Evolutionary conservation across 2,113 vertebrate species (phyloP).

Genomic region (Tapirus terrestris): DNA sequence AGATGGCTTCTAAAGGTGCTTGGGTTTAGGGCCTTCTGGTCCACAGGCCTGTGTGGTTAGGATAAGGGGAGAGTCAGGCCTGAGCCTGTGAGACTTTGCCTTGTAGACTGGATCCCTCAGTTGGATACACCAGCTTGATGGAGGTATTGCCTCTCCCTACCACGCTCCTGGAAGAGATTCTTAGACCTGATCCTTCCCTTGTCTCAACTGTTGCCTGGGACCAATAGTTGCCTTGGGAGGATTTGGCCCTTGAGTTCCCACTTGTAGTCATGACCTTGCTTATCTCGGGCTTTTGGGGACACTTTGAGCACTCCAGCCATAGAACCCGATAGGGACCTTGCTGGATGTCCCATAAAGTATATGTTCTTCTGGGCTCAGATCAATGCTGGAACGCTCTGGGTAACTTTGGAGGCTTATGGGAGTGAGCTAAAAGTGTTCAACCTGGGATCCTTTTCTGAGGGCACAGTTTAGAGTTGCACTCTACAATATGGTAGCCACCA

Average conservation of each 20-base stretch:
- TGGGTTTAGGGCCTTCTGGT: neutral
- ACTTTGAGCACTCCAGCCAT: neutral
- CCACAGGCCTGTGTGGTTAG: neutral
- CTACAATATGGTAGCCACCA: neutral
- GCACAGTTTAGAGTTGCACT: neutral
- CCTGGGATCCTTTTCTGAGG: neutral
- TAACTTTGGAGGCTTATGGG: neutral
- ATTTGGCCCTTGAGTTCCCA: neutral
- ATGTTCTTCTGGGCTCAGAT: neutral
- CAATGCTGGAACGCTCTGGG: neutral
- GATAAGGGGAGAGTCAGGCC: neutral
- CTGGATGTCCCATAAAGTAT: neutral
- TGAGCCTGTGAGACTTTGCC: neutral
- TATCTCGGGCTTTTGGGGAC: neutral
- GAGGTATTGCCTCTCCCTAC: neutral
- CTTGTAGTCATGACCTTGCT: neutral
- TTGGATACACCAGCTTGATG: neutral
- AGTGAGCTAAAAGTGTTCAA: neutral
- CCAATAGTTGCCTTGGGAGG: neutral
- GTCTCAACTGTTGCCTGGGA: neutral
- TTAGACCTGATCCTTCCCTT: neutral
- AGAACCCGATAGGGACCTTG: neutral
- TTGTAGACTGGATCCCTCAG: neutral
- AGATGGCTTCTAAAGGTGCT: neutral
- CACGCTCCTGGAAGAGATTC: neutral